Evolutionary conservation across 2,797 vertebrate genomes (phyloP).

Genomic region (Leptoclinus maculatus): DNA sequence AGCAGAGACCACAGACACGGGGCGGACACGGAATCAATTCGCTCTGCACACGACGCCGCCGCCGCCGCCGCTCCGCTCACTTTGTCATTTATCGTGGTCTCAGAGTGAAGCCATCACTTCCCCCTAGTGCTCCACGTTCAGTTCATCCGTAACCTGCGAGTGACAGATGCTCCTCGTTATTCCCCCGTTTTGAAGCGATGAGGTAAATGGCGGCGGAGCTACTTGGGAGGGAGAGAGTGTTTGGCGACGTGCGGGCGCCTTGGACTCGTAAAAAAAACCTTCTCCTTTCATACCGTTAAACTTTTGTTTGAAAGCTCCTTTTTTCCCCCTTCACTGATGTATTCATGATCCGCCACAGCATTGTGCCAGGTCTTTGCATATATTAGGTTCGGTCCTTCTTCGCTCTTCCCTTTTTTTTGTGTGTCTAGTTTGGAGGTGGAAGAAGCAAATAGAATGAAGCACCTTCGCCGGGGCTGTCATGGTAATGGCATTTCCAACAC

Average conservation of each 20-base stretch:
- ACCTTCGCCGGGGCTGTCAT: not conserved
- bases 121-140: not conserved
- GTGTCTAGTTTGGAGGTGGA: conserved; percentile 36
- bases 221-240: conserved; percentile 29
- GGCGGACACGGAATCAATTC: conserved; percentile 21
- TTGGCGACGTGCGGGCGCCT: conserved; percentile 29
- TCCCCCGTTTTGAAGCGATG: conserved; percentile 40
- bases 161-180: conserved; percentile 41
- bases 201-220: conserved; percentile 44
- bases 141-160: conserved; percentile 32
- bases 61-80: conserved; percentile 7
- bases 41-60: not conserved
- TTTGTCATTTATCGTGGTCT: conserved; percentile 21
- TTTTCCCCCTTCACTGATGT: conserved; percentile 18
- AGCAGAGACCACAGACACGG: conserved; percentile 54
- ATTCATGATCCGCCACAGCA: conserved; percentile 26
- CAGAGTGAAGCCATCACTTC: conserved; percentile 22
- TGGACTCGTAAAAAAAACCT: conserved; percentile 39
- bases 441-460: conserved; percentile 34
- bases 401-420: not conserved
- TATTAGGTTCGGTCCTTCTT: conserved; percentile 40
- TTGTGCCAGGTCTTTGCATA: conserved; percentile 31
- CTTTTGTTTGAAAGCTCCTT: conserved; percentile 27
- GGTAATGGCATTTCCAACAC: conserved; percentile 18
- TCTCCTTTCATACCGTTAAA: conserved; percentile 44